Percentiles rank a stretch among this genome's conserved stretches.
These are phyloP conservation scores for Cnemophilus loriae DNA, from an alignment of 2,113 vertebrate genomes.

Conservation along the genomic window DNA sequence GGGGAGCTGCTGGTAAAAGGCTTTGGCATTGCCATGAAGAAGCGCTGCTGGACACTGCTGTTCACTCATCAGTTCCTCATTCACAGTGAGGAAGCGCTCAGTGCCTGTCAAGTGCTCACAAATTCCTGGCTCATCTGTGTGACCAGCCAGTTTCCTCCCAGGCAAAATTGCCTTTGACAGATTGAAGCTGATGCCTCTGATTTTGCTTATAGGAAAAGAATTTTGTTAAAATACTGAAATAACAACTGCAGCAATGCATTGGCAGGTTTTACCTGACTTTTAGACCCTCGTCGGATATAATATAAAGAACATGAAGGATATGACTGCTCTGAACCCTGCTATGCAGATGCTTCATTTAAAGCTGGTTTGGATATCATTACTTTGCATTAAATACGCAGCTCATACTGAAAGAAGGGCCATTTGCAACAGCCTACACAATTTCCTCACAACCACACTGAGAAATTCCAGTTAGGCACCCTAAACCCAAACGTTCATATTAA, in stretches of 20 bases:
- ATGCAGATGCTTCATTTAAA: not conserved
- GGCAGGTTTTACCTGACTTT: not conserved
- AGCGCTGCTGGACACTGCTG: slow-evolving; percentile 13
- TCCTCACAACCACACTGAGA: not conserved
- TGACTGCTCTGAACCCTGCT: not conserved
- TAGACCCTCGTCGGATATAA: not conserved
- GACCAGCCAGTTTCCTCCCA: not conserved
- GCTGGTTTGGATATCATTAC: not conserved
- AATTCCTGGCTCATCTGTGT: not conserved
- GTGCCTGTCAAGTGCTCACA: slow-evolving; percentile 10
- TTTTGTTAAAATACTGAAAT: not conserved
- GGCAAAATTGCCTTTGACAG: slow-evolving; percentile 35
- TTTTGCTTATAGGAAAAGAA: not conserved
- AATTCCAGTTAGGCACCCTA: not conserved
- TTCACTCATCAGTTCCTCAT: slow-evolving; percentile 20
- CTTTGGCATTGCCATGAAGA: not conserved
- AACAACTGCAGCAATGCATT: not conserved
- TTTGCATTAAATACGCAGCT: not conserved
- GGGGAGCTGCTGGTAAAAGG: not conserved
- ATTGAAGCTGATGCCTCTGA: slow-evolving; percentile 17
- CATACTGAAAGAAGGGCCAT: not conserved
- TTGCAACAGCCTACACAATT: slow-evolving; percentile 7
- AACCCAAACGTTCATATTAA: not conserved
- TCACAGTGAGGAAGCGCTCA: not conserved
- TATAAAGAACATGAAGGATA: not conserved